A percentile compares a stretch with the other conserved stretches of the same genome.
Conservation (phyloP, 2,888 invertebrate genomes). For the Cybosia mesomella region DNA sequence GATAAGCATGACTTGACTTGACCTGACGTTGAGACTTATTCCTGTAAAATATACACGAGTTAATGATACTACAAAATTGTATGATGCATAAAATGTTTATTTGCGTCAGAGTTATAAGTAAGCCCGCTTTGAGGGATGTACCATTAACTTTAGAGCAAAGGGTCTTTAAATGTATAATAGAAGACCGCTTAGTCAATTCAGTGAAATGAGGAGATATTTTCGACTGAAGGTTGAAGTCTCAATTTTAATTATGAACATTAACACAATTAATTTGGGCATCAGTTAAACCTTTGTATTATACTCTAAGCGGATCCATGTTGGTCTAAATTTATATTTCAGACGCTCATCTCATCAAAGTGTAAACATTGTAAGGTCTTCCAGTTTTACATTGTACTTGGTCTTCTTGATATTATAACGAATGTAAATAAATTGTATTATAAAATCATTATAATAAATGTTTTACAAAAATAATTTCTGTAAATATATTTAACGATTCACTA, state of each 20-base stretch:
- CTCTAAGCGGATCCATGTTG: not conserved
- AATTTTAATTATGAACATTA: not conserved
- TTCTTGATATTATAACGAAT: too few relatives aligned
- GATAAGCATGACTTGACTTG: too few relatives aligned
- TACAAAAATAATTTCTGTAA: too few relatives aligned
- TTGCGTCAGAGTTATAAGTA: not conserved
- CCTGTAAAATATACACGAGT: not conserved
- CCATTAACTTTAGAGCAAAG: constrained; percentile 1
- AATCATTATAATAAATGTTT: too few relatives aligned
- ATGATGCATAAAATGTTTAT: not conserved
- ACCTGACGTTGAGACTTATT: not conserved
- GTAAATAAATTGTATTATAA: too few relatives aligned
- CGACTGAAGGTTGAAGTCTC: not conserved
- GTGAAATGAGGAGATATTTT: constrained; percentile 3
- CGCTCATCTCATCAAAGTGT: too few relatives aligned
- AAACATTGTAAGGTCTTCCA: too few relatives aligned
- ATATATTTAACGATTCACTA: too few relatives aligned
- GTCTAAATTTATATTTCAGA: not conserved
- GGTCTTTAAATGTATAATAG: not conserved
- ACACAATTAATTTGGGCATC: not conserved
- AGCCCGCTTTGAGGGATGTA: not conserved
- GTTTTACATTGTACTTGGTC: too few relatives aligned
- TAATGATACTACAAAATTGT: not conserved
- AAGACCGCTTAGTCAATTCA: not conserved
- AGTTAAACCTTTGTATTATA: not conserved